Evolutionary conservation across 2,113 vertebrate genomes (phyloP).

Genomic region (Neolamprologus brichardi): DNA sequence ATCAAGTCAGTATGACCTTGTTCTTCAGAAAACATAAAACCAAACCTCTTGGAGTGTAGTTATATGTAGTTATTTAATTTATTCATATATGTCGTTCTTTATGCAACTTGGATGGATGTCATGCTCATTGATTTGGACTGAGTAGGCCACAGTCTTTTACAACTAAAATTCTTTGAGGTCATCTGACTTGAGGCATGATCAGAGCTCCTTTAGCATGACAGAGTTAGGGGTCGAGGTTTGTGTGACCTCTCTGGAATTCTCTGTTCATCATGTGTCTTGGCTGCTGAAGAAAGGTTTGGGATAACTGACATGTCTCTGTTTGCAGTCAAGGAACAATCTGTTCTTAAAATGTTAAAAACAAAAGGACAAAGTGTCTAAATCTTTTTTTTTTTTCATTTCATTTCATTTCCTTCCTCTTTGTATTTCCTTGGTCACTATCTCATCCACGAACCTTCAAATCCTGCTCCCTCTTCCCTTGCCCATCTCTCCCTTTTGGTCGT

Average conservation of each 20-base stretch:
- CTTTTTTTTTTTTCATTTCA: neutral
- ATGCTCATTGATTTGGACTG: neutral
- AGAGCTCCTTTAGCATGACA: neutral
- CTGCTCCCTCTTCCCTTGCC: neutral
- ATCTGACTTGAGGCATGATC: neutral
- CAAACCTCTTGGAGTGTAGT: neutral
- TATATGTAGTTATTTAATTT: neutral
- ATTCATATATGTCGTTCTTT: neutral
- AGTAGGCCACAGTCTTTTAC: neutral
- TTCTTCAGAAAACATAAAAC: neutral
- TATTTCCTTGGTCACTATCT: neutral
- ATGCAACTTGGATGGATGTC: neutral
- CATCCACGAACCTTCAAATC: neutral
- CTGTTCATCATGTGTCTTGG: slow-evolving; percentile 15
- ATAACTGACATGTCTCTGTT: slow-evolving; percentile 58
- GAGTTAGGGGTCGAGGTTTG: neutral
- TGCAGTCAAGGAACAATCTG: slow-evolving; percentile 27
- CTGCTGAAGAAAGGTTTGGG: neutral
- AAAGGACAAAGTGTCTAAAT: neutral
- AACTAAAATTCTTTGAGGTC: neutral
- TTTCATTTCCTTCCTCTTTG: neutral
- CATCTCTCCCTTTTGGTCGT: neutral
- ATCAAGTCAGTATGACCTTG: neutral
- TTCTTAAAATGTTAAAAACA: neutral
- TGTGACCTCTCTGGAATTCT: slow-evolving; percentile 34